Evolutionary conservation across 2,113 vertebrate species (phyloP).

Genomic region (Ailuropoda melanoleuca): DNA sequence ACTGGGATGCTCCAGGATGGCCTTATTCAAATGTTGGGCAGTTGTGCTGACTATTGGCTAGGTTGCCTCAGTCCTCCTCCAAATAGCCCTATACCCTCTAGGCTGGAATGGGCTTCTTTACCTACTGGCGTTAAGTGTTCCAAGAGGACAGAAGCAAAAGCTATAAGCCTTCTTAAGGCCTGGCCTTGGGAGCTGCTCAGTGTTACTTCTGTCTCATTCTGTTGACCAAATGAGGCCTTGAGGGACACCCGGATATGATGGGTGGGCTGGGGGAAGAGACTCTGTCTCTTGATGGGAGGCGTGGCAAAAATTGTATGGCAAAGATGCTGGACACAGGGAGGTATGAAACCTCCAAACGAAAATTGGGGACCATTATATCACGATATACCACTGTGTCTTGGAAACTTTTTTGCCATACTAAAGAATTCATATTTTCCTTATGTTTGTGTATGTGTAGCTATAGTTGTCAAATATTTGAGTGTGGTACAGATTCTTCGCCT

Average conservation of each 20-base stretch:
- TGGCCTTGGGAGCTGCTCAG: not conserved
- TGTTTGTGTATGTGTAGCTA: not conserved
- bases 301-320: not conserved
- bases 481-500: not conserved
- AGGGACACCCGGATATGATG: not conserved
- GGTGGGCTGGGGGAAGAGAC: not conserved
- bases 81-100: not conserved
- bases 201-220: not conserved
- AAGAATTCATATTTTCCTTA: constrained; percentile 1
- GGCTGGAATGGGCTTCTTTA: not conserved
- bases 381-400: not conserved
- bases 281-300: not conserved
- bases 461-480: not conserved
- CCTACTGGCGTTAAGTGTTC: not conserved
- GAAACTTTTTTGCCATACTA: not conserved
- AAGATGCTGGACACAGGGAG: not conserved
- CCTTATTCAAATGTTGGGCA: not conserved
- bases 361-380: not conserved
- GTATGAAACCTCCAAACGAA: not conserved
- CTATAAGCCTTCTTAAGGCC: not conserved
- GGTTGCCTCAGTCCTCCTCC: not conserved
- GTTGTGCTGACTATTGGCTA: not conserved
- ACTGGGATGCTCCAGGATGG: not conserved
- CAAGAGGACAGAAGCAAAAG: not conserved
- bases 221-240: not conserved